Evolutionary conservation across 2,113 vertebrate genomes (phyloP), one percentile per base, ranked within the genome.

Genomic region (Perca schrenkii): DNA sequence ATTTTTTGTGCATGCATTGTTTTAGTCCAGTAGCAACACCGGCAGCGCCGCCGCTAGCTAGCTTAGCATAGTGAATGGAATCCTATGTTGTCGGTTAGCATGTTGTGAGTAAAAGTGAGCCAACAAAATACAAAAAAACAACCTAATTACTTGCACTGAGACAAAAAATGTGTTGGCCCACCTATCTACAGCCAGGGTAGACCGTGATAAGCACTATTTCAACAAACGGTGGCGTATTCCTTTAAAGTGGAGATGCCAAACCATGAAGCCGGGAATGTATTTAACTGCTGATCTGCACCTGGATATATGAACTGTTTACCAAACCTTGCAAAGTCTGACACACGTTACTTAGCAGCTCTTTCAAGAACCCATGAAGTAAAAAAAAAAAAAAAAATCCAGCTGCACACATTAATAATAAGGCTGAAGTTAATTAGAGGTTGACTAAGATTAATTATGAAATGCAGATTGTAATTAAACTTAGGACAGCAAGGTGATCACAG

Each of bases 391-490:
- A 19, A 34, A 17, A 25, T 25, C 15, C 58, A 36, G 49, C 12
- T 13, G 49, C 67, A 15, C 21, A 22, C 52, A 81, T 87, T 76
- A 79, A 84, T 63, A 73, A 84, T 36, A 63, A 79, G 58, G 61
- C 62, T 19, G 74, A 34, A 46, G 60, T 90, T 91, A 90, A 94
- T 85, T 88, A 89, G 91, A 94, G 80, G 83, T 83, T 88, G 88
- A 85, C 88, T 72, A 58, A 79, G 80, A 90, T 89, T 93, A 91
- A 92, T 94, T 91, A 90, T 86, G 74, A 91, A 89, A 94, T 88
- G 86, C 84, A 93, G 91, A 92, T 91, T 67, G 25, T 64, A 57
- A 46, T 6, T 84, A 74, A 84, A 82, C 65, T 82, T 31, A 6
- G 15, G 31, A 71, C 12, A 50, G 65, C 28, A 22, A 85, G 82